Evolutionary conservation across 53 echinoderm and acorn worm genomes (phyloP).

Genomic region (Henricia sp.): DNA sequence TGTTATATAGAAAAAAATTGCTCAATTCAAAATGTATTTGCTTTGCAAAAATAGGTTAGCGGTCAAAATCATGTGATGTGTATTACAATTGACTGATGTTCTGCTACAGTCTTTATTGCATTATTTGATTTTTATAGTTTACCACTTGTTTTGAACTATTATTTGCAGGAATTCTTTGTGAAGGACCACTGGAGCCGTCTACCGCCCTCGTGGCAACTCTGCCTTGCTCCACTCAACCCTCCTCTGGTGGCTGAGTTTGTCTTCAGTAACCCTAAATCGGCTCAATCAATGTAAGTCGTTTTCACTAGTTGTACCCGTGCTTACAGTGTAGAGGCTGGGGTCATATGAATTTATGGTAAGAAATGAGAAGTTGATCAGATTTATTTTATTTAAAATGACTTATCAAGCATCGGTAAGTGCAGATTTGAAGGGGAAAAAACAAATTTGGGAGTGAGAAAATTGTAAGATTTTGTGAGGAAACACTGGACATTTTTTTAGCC

Average conservation of each 20-base stretch:
- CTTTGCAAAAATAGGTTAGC: neutral
- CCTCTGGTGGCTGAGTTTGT: slow-evolving; percentile 52
- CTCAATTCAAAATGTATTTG: neutral
- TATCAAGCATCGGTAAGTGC: too few species aligned
- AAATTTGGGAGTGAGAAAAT: too few species aligned
- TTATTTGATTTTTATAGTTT: neutral
- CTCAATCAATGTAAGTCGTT: neutral
- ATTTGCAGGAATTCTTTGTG: slow-evolving; percentile 82
- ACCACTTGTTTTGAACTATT: neutral
- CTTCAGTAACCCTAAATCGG: neutral
- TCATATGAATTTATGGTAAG: too few species aligned
- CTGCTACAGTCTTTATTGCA: neutral
- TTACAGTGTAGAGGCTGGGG: too few species aligned
- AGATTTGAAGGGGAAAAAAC: too few species aligned
- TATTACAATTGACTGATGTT: neutral
- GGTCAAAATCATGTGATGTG: neutral
- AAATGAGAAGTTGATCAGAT: too few species aligned
- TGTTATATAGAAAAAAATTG: neutral
- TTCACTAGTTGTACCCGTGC: too few species aligned
- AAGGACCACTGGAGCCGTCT: slow-evolving; percentile 83
- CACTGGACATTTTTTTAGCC: too few species aligned
- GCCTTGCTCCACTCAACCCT: slow-evolving; percentile 55
- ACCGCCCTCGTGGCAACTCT: slow-evolving; percentile 69
- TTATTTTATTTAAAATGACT: too few species aligned
- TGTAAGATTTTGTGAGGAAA: too few species aligned